phyloP scores from a whole-genome alignment of 1,140 invertebrate genomes.

The Phocides pigmalion region DNA sequence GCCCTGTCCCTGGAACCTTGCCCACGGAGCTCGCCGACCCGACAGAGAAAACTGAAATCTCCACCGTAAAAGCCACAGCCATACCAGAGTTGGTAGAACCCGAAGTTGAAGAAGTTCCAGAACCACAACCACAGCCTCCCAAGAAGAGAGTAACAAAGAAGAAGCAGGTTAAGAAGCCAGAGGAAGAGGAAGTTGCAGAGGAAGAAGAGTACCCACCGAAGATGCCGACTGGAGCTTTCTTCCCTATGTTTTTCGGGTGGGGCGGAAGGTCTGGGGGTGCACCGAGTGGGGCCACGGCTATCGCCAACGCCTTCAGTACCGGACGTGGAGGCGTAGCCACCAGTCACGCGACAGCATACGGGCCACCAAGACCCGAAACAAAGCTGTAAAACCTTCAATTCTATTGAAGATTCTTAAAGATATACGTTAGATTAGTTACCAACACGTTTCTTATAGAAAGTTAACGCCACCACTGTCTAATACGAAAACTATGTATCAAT shows the following conservation, averaged over 20 bases:
- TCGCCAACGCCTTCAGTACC: conserved; percentile 88
- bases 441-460: background rate
- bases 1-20: conserved; percentile 50
- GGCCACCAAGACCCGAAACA: conserved; percentile 69
- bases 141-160: conserved; percentile 64
- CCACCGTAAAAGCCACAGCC: conserved; percentile 51
- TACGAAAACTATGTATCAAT: background rate
- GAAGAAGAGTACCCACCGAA: conserved; percentile 59
- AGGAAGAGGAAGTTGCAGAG: conserved; percentile 66
- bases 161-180: conserved; percentile 69
- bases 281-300: conserved; percentile 84
- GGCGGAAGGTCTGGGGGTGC: conserved; percentile 65
- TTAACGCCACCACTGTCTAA: conserved; percentile 34
- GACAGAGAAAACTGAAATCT: conserved; percentile 57
- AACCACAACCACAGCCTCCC: conserved; percentile 45
- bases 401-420: background rate
- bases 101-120: conserved; percentile 62
- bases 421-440: conserved; percentile 22
- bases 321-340: conserved; percentile 87
- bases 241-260: conserved; percentile 86
- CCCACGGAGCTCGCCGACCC: conserved; percentile 60
- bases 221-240: conserved; percentile 82
- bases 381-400: conserved; percentile 45
- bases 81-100: conserved; percentile 64
- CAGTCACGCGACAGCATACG: conserved; percentile 88